phyloP scores from a whole-genome alignment of 2,888 invertebrate species.

The Coecobrya sp. region DNA sequence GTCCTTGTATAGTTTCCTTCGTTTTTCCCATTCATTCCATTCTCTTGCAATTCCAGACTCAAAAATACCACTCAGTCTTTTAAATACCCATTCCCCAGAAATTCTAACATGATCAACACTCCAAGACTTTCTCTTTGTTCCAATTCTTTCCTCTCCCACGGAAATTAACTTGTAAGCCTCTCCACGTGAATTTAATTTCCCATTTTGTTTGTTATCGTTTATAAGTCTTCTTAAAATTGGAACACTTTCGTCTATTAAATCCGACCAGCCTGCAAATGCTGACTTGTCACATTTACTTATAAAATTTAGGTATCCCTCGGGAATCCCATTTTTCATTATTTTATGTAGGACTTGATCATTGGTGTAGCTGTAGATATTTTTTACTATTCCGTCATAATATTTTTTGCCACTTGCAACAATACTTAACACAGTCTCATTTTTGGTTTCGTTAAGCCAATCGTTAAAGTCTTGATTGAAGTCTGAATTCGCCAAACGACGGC shows the following conservation, averaged over 20 bases:
- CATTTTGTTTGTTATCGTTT: not conserved
- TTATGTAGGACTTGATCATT: too few species aligned
- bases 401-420: too few species aligned
- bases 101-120: not conserved
- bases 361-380: too few species aligned
- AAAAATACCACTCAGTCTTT: not conserved
- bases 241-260: not conserved
- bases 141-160: not conserved
- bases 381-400: too few species aligned
- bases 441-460: too few species aligned
- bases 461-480: too few species aligned
- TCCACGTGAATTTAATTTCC: too few species aligned
- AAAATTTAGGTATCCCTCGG: not conserved
- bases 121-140: not conserved
- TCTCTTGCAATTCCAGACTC: conserved; percentile 44
- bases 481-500: too few species aligned
- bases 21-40: conserved; percentile 34
- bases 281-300: not conserved
- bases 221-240: not conserved
- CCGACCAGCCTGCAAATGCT: not conserved
- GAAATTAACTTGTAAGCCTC: not conserved
- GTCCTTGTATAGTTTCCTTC: not conserved
- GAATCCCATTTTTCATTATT: not conserved
- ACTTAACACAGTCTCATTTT: too few species aligned
- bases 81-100: not conserved